Evolutionary conservation across 2,113 vertebrate genomes (phyloP), one percentile per base, ranked within the genome.

Genomic region (Trematocara macrostoma): DNA sequence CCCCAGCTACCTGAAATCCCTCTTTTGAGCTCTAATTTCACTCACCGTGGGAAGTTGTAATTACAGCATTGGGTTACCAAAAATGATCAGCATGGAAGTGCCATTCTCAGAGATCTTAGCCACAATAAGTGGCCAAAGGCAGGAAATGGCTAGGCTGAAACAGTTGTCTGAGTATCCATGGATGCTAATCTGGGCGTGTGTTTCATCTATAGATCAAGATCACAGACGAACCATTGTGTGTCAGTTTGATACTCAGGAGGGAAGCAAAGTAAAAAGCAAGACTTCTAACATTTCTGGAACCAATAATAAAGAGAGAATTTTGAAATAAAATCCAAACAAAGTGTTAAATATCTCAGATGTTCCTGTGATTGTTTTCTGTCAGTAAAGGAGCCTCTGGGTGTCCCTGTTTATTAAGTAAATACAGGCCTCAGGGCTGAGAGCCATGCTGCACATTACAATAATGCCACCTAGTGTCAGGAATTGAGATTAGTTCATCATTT

Each of bases 41-140:
- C 87, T 82, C 88, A 83, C 59, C 86, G 93, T 94, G 95, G 93
- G 94, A 92, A 94, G 93, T 90, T 87, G 88, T 94, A 93, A 95
- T 96, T 95, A 93, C 51, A 57, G 93, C 89, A 61, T 95, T 91
- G 85, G 88, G 93, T 95, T 96, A 92, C 95, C 42, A 35, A 42
- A 42, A 61, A 87, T 26, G 57, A 81, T 87, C 89, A 64, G 82
- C 40, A 42, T 49, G 23, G 79, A 88, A 74, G 84, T 78, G 78
- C 78, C 26, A 47, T 84, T 88, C 90, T 88, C 88, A 90, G 81
- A 86, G 71, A 67, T 79, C 87, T 86, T 14, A 86, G 83, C 87
- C 81, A 31, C 11, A 8, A 81, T 64, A 87, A 55, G 83, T 76
- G 7, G 56, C 69, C 1, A 38, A 79, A 59, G 61, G 23, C 79